Conservation (phyloP, 2,113 vertebrate genomes). For the Prinia subflava region DNA sequence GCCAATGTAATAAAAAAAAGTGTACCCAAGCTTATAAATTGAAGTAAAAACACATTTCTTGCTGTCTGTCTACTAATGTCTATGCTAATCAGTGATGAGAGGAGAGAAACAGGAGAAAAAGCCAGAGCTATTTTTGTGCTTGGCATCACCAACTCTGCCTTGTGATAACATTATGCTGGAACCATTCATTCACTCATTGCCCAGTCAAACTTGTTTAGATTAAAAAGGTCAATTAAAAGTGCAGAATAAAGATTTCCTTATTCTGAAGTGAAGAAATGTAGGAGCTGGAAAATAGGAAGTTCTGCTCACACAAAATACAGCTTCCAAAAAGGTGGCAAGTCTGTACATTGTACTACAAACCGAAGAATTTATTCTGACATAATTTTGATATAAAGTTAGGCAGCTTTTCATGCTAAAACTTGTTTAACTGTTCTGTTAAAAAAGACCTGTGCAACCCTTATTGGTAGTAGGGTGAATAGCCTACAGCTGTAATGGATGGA, state of each 20-base stretch:
- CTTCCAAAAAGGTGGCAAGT: background rate
- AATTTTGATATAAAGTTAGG: background rate
- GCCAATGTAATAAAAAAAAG: background rate
- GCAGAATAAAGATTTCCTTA: background rate
- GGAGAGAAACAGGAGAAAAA: background rate
- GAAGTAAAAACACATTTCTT: background rate
- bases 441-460: background rate
- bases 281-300: background rate
- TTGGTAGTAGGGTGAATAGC: background rate
- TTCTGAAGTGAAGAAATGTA: background rate
- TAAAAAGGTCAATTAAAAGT: conserved; percentile 32
- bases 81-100: background rate
- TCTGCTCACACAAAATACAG: background rate
- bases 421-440: background rate
- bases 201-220: background rate
- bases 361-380: background rate
- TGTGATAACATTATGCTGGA: conserved; percentile 35
- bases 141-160: conserved; percentile 15
- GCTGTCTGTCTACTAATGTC: background rate
- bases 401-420: background rate
- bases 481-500: background rate
- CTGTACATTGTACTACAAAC: background rate
- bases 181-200: background rate
- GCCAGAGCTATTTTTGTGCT: conserved; percentile 24
- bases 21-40: background rate